phyloP scores from a whole-genome alignment of 1,140 invertebrate species.

The Trichonephila clavipes region DNA sequence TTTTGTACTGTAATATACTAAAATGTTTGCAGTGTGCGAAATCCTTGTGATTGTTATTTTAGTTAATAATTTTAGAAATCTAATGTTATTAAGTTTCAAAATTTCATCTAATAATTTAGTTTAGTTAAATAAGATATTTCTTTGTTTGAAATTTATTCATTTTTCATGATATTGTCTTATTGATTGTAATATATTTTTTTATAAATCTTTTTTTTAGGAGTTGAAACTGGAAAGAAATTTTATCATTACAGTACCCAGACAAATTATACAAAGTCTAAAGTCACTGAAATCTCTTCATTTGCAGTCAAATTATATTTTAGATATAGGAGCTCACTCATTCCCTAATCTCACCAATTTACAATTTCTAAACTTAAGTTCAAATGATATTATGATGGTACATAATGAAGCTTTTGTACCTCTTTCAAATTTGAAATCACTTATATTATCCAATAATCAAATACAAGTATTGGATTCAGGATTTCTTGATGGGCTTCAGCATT shows the following conservation, averaged over 20 bases:
- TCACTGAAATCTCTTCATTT: constrained; percentile 87
- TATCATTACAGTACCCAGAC: constrained; percentile 87
- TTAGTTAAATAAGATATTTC: background rate
- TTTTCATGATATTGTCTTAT: background rate
- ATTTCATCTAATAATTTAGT: background rate
- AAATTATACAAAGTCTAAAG: constrained; percentile 89
- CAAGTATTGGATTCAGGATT: constrained; percentile 90
- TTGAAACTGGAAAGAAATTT: constrained; percentile 90
- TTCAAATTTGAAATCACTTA: constrained; percentile 85
- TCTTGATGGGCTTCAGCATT: constrained; percentile 84
- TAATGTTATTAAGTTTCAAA: no score
- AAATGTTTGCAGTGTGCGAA: no score
- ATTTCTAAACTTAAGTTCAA: constrained; percentile 88
- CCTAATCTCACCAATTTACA: constrained; percentile 82
- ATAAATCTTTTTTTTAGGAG: constrained; percentile 84
- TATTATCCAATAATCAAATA: constrained; percentile 88
- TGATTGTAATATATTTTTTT: no score
- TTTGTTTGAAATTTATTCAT: background rate
- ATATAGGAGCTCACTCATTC: constrained; percentile 76
- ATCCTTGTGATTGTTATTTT: no score
- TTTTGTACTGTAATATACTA: no score
- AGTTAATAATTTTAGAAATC: no score
- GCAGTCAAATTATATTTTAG: constrained; percentile 87
- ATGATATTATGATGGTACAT: constrained; percentile 88
- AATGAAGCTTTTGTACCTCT: constrained; percentile 87